Conservation (phyloP, 2,888 invertebrate species). For the Dysmachus trigonus region DNA sequence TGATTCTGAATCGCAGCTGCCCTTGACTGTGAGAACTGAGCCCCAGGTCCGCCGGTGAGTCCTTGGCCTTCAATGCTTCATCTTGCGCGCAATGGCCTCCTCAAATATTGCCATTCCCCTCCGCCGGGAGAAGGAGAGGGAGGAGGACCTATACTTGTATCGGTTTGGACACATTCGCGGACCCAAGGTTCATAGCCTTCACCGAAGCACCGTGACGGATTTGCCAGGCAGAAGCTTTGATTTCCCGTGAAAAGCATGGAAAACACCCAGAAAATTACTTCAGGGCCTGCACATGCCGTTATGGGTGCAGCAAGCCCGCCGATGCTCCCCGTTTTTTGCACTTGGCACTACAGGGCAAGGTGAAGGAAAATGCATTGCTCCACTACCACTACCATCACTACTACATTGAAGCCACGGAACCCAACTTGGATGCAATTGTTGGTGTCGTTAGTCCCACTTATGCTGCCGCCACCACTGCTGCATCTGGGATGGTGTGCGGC, state of each 20-base stretch:
- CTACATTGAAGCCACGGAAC: background rate
- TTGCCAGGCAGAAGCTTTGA: background rate
- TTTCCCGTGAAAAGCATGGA: background rate
- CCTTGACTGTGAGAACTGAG: slow-evolving; percentile 8
- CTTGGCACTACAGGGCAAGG: slow-evolving; percentile 14
- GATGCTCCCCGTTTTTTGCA: background rate
- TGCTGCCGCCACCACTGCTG: background rate
- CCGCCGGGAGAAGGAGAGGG: background rate
- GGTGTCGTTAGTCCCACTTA: background rate
- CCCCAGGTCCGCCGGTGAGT: background rate
- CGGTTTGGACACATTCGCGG: background rate
- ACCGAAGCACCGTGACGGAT: background rate
- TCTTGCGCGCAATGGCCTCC: background rate
- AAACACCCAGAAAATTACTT: background rate
- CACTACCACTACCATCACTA: background rate
- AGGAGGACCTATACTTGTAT: background rate
- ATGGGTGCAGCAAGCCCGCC: background rate
- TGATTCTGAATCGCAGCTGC: background rate
- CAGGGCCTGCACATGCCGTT: background rate
- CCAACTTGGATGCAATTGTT: background rate
- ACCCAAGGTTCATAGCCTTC: background rate
- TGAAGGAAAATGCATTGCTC: slow-evolving; percentile 10
- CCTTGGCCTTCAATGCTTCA: slow-evolving; percentile 1
- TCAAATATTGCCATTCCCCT: background rate
- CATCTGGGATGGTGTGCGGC: background rate